phyloP scores from a whole-genome alignment of 1,140 invertebrate species.

The Campoletis sonorensis region DNA sequence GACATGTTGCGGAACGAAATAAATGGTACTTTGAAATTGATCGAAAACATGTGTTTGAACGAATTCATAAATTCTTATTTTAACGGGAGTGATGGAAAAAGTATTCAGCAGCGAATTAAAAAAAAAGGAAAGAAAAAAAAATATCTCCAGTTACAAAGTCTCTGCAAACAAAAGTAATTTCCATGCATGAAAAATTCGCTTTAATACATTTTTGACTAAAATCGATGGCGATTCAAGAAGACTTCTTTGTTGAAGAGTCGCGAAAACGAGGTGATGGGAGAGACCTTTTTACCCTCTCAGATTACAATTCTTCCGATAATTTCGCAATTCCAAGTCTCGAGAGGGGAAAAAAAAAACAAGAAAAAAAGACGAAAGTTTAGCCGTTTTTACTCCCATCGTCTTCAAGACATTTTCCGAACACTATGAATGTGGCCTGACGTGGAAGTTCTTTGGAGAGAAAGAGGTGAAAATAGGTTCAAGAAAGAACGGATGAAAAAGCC shows the following conservation, averaged over 20 bases:
- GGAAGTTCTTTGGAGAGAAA: neutral
- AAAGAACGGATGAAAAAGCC: neutral
- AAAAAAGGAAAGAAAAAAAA: neutral
- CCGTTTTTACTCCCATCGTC: neutral
- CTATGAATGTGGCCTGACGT: neutral
- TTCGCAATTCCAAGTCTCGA: conserved; percentile 25
- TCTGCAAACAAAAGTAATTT: too few species aligned
- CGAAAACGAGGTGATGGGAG: neutral
- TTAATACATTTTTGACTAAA: neutral
- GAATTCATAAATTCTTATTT: too few species aligned
- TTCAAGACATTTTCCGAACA: neutral
- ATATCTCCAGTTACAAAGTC: too few species aligned
- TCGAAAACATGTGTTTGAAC: too few species aligned
- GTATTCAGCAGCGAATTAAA: neutral
- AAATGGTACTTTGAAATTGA: too few species aligned
- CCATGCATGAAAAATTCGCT: neutral
- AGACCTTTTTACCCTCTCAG: conserved; percentile 18
- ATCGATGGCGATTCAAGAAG: neutral
- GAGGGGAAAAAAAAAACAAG: neutral
- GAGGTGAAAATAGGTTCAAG: neutral
- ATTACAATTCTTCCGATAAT: conserved; percentile 30
- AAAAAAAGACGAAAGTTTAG: neutral
- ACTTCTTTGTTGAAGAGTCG: neutral
- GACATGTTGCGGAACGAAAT: too few species aligned
- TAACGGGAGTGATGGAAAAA: too few species aligned